Evolutionary conservation across 1,140 invertebrate species (phyloP).

Genomic region (Nasonia giraulti): DNA sequence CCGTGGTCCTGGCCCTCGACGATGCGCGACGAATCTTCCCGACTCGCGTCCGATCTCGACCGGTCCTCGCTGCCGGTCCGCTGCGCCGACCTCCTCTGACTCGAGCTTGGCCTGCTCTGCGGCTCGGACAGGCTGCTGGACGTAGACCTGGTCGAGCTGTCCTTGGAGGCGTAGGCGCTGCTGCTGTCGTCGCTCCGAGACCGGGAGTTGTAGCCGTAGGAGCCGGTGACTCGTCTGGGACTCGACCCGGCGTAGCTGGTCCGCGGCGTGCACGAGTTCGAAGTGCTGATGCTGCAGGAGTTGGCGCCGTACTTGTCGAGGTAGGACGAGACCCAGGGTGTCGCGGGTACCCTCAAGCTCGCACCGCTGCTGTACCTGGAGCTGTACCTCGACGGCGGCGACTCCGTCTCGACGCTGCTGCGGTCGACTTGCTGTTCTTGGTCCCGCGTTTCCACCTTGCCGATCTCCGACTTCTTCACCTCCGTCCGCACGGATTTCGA

Average conservation of each 20-base stretch:
- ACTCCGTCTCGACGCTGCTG: constrained; percentile 78
- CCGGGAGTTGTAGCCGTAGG: background rate
- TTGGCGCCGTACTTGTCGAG: constrained; percentile 74
- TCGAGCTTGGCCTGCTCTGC: constrained; percentile 53
- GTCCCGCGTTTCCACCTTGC: constrained; percentile 76
- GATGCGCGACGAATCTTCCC: constrained; percentile 18
- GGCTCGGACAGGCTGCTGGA: constrained; percentile 19
- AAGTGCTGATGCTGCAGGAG: constrained; percentile 55
- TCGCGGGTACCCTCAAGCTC: constrained; percentile 70
- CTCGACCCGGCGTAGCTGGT: background rate
- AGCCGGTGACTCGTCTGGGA: background rate
- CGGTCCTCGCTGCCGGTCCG: background rate
- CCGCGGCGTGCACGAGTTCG: background rate
- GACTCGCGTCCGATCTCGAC: constrained; percentile 2
- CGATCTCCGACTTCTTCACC: constrained; percentile 48
- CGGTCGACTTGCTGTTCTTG: constrained; percentile 82
- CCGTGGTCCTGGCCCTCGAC: constrained; percentile 37
- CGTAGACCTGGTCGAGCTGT: background rate
- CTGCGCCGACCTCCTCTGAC: background rate
- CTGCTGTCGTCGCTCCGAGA: background rate
- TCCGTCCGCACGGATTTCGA: constrained; percentile 80
- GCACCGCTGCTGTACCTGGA: constrained; percentile 65
- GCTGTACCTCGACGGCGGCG: constrained; percentile 75
- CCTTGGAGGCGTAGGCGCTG: background rate
- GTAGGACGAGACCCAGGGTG: constrained; percentile 79